Base-by-base conservation (phyloP, 1,140 invertebrate species). In the Asobara japonica region DNA sequence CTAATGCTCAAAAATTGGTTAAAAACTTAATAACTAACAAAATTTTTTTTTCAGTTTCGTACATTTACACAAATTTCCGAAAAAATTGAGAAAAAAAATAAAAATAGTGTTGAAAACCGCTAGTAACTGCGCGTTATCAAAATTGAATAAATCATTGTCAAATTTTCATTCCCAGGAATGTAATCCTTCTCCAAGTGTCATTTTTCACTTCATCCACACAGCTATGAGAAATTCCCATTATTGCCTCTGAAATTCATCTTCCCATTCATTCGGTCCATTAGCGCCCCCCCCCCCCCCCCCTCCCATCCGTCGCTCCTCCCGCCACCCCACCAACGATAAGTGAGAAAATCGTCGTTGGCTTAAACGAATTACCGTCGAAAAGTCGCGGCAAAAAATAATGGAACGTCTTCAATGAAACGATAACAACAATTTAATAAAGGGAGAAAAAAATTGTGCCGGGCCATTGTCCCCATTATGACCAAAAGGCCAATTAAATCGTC, bases 231-330 rank as follows among this genome's bases (percentile, higher is more conserved):
- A 56, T 56, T 56, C 11, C 22, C 25, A 56, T 45, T 45, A 45
- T 56, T 56, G 22, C 13, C 51, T 56, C 51, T 56, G 51, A 56
- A 56, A 25, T 56, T 56, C 51, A 56, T 56, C 51, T 56, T 56
- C 51, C 25, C 51, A 56, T 56, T 56, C 51, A 56, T 10, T 22
- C 4, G 3, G 22, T 56, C 51, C 51, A 56, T 56, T 56, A 56
- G 22, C 51, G 51, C 25, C 51, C 25, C 7, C 22, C 13, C 51
- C 11, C 51, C 20, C 10, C 20, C 18, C 16, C 31, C 11, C 31
- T 36, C 31, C 11, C 31, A 6, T 36, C 5, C 31, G 31, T 5
- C 31, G n/a, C n/a, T n/a, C n/a, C n/a, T n/a, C n/a, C n/a, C n/a
- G n/a, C n/a, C n/a, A n/a, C n/a, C n/a, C n/a, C n/a, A n/a, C n/a